Base-by-base conservation (phyloP, 2,888 invertebrate genomes). In the Alloplasta piceator region DNA sequence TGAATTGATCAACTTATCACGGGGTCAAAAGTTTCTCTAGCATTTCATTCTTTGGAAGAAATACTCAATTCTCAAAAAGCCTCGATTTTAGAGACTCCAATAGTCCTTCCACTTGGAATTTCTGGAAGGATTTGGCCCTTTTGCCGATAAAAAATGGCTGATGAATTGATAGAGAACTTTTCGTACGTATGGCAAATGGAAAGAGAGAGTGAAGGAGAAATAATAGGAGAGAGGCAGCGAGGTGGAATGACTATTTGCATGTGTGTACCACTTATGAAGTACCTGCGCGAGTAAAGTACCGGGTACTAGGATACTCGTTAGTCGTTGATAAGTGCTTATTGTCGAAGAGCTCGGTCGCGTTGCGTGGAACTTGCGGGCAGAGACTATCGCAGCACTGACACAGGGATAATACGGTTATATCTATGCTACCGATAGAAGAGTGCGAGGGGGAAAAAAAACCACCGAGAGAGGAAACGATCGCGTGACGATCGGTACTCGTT, bases 221-320 rank as follows among this genome's bases (percentile, higher is more conserved):
- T 39, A 48, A 63, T 7, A 38, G 70, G 39, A 6, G 26, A 26
- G 43, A 43, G 46, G 46, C 41, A 63, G 46, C 10, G 43, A 12
- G 58, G 48, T 7, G 58, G n/a, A 14, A 56, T 12, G 61, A 77
- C 72, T 73, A 78, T 78, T 77, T 70, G 73, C 77, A 76, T 80
- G 70, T 60, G 77, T 70, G 46, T 12, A 66, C 58, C 67, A 73
- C 68, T 80, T 80, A 77, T 52, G 64, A 9, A 78, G 78, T 70
- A 74, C 50, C 52, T 64, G 78, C 64, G 73, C 52, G 72, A 66
- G 61, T 64, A 81, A 81, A 81, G 58, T 78, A 74, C 64, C 50
- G 80, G 73, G 67, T 77, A 80, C 50, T 67, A 63, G 80, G 50
- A 80, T 80, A 80, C 80, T 80, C 73, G 80, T 80, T 77, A 80